Evolutionary conservation across 2,888 invertebrate genomes (phyloP).

Genomic region (Dioctria linearis): DNA sequence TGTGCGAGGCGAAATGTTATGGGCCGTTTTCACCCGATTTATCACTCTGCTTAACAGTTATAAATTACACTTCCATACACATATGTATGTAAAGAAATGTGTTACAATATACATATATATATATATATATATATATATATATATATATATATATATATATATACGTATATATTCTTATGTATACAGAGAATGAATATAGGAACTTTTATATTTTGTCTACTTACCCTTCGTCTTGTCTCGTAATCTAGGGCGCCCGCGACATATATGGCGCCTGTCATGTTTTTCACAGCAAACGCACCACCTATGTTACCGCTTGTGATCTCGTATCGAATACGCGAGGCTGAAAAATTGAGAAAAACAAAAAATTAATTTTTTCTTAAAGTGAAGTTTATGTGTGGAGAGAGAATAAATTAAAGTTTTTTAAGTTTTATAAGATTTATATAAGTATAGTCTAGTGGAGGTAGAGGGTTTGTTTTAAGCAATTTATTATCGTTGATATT

Average conservation of each 20-base stretch:
- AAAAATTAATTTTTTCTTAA: conserved; percentile 8
- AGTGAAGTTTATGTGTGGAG: neutral
- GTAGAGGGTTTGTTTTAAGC: too few species aligned
- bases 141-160: neutral
- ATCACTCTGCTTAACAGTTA: conserved; percentile 49
- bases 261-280: conserved; percentile 98
- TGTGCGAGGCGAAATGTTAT: neutral
- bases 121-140: neutral
- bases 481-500: too few species aligned
- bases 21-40: conserved; percentile 25
- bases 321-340: conserved; percentile 99
- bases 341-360: conserved; percentile 73
- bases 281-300: conserved; percentile 97
- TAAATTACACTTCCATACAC: conserved; percentile 11
- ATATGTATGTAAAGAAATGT: neutral
- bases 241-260: conserved; percentile 98
- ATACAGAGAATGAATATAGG: neutral
- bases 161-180: neutral
- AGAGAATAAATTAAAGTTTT: neutral
- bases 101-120: neutral
- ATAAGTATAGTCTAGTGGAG: too few species aligned
- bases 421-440: too few species aligned
- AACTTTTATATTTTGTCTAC: conserved; percentile 67
- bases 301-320: conserved; percentile 99
- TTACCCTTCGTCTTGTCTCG: conserved; percentile 95